Conservation (phyloP, 2,113 vertebrate species). For the Solea solea region DNA sequence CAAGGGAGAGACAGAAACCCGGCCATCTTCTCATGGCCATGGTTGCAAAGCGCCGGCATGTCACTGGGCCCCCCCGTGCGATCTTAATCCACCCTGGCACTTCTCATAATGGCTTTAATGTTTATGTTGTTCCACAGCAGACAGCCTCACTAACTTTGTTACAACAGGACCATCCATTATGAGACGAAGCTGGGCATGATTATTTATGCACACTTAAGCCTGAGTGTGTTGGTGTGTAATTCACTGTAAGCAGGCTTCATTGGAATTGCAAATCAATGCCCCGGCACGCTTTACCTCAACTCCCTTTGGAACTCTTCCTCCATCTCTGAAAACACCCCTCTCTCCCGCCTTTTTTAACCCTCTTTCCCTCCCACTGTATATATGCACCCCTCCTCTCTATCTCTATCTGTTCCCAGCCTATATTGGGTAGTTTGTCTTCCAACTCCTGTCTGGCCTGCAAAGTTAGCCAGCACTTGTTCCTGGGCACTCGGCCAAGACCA, state of each 20-base stretch:
- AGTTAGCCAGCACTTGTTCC: slow-evolving; percentile 54
- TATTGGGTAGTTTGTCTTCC: slow-evolving; percentile 71
- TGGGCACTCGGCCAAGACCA: slow-evolving; percentile 60
- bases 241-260: slow-evolving; percentile 81
- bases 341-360: slow-evolving; percentile 1
- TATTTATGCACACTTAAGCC: slow-evolving; percentile 82
- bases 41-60: slow-evolving; percentile 2
- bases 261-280: slow-evolving; percentile 82
- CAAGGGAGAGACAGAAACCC: slow-evolving; percentile 2
- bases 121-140: slow-evolving; percentile 59
- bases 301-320: slow-evolving; percentile 56
- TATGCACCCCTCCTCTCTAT: slow-evolving; percentile 41
- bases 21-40: not conserved
- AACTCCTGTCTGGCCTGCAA: slow-evolving; percentile 36
- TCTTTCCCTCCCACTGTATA: slow-evolving; percentile 8
- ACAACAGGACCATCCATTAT: slow-evolving; percentile 64
- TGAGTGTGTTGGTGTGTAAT: slow-evolving; percentile 74
- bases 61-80: slow-evolving; percentile 10
- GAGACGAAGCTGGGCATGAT: slow-evolving; percentile 54
- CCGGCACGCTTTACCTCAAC: slow-evolving; percentile 55
- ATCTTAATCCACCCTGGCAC: slow-evolving; percentile 54
- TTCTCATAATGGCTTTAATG: slow-evolving; percentile 64
- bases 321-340: slow-evolving; percentile 33
- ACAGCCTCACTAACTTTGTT: slow-evolving; percentile 71
- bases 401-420: slow-evolving; percentile 60